phyloP scores from a whole-genome alignment of 53 echinoderm and acorn worm genomes.

The Holothuria scabra region DNA sequence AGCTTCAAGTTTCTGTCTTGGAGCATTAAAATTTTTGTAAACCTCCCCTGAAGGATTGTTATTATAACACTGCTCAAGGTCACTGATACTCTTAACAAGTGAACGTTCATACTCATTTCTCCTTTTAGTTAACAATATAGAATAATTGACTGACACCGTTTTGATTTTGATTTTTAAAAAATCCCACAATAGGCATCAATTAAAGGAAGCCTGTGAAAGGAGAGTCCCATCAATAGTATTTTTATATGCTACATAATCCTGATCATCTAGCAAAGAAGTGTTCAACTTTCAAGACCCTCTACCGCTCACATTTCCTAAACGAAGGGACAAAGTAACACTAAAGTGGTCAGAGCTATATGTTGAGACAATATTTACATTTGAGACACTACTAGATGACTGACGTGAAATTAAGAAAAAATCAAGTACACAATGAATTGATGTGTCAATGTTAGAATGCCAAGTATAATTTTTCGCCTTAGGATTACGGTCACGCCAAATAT shows the following conservation, averaged over 20 bases:
- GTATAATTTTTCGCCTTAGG: conserved; percentile 3
- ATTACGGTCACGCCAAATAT: conserved; percentile 38
- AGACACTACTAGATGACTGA: conserved; percentile 2
- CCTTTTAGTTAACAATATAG: not conserved
- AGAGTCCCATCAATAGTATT: not conserved
- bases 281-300: conserved; percentile 44
- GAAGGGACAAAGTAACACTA: not conserved
- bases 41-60: not conserved
- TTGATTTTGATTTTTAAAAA: not conserved
- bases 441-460: conserved; percentile 24
- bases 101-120: not conserved
- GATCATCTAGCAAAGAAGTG: conserved; percentile 8
- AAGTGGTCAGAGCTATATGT: conserved; percentile 34
- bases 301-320: conserved; percentile 9
- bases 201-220: not conserved
- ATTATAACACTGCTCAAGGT: not conserved
- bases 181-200: conserved; percentile 15
- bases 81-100: not conserved
- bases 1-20: not conserved
- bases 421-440: conserved; percentile 11
- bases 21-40: not conserved
- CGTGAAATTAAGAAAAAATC: conserved; percentile 36
- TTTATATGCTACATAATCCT: not conserved
- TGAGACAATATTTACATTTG: conserved; percentile 2
- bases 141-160: not conserved